These are phyloP conservation scores for Orthonychiurus folsomi DNA, from an alignment of 2,888 invertebrate genomes.

Conservation along the genomic window DNA sequence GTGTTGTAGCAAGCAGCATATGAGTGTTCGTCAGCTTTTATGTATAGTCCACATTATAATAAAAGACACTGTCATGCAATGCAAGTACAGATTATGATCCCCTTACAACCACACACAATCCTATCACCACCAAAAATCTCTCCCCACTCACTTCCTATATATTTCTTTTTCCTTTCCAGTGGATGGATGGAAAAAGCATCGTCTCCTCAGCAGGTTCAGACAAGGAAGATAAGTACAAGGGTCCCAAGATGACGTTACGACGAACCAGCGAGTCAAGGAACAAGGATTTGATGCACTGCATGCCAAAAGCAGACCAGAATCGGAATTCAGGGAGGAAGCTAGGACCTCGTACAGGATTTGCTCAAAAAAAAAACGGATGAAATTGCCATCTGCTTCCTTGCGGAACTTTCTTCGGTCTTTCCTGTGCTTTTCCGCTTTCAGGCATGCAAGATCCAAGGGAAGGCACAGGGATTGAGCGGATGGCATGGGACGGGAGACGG, in stretches of 20 bases:
- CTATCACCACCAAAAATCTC: neutral
- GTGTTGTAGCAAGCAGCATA: too few species aligned
- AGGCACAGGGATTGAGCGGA: too few species aligned
- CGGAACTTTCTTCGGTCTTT: neutral
- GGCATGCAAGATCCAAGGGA: too few species aligned
- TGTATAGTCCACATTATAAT: neutral
- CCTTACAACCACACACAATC: too few species aligned
- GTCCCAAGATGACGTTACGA: neutral
- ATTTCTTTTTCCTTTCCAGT: too few species aligned
- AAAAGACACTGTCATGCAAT: neutral
- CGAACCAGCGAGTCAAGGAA: too few species aligned
- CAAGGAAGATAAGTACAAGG: neutral
- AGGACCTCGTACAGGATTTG: neutral
- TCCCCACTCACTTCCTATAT: too few species aligned
- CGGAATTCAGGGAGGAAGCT: neutral
- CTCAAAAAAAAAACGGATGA: neutral
- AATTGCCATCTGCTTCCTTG: constrained; percentile 1
- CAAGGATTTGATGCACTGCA: neutral
- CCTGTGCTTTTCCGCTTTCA: neutral
- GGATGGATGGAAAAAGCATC: too few species aligned
- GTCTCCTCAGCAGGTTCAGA: too few species aligned
- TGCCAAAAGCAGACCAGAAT: neutral
- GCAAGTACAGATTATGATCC: neutral
- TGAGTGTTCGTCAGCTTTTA: too few species aligned
- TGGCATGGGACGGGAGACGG: neutral